These are phyloP conservation scores for Vandiemenella viatica DNA, from an alignment of 2,888 invertebrate genomes.

Conservation along the genomic window DNA sequence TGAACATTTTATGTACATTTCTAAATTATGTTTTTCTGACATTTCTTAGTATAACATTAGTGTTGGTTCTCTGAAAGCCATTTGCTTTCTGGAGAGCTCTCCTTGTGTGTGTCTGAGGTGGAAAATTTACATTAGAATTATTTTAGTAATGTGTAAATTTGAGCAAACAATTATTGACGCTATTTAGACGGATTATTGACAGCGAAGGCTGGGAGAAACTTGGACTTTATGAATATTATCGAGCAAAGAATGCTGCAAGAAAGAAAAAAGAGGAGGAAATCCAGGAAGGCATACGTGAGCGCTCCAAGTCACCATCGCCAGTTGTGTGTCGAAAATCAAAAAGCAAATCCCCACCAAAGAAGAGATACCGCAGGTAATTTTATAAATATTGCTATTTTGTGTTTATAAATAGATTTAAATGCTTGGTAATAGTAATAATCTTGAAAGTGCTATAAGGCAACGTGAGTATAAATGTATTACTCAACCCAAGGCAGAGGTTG, in stretches of 20 bases:
- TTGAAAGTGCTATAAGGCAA: too few relatives aligned
- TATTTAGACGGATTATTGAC: constrained; percentile 14
- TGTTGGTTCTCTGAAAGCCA: too few relatives aligned
- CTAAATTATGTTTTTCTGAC: too few relatives aligned
- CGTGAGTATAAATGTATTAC: too few relatives aligned
- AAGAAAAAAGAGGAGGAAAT: constrained; percentile 79
- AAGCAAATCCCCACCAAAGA: constrained; percentile 54
- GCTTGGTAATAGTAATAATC: too few relatives aligned
- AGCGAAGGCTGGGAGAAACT: constrained; percentile 96
- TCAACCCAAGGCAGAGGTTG: too few relatives aligned
- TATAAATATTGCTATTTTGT: background rate
- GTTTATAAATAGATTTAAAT: background rate
- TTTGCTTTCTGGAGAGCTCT: too few relatives aligned
- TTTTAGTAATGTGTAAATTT: too few relatives aligned
- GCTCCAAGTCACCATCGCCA: constrained; percentile 64
- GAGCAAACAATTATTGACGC: background rate
- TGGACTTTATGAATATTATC: constrained; percentile 93
- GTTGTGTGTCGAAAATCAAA: constrained; percentile 58
- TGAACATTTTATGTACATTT: too few relatives aligned
- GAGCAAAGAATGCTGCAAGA: constrained; percentile 82
- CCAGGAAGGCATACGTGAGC: constrained; percentile 45
- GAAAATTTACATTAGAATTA: too few relatives aligned
- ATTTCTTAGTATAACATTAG: too few relatives aligned
- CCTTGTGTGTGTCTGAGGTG: too few relatives aligned
- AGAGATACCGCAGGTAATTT: constrained; percentile 41